phyloP scores from a whole-genome alignment of 2,113 vertebrate species.

The Phylloscopus trochilus region DNA sequence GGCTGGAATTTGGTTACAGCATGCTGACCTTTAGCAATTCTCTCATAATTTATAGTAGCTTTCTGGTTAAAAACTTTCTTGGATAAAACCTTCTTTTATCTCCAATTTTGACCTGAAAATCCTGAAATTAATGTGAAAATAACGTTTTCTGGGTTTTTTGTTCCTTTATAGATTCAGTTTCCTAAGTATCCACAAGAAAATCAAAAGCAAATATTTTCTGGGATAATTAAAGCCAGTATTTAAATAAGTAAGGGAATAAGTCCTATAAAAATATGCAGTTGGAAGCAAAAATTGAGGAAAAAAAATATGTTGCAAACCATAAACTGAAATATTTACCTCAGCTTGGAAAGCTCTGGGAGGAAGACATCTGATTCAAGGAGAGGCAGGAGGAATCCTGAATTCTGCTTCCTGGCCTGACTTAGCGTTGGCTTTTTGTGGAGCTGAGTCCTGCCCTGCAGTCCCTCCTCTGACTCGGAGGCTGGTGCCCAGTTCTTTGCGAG shows the following conservation, averaged over 20 bases:
- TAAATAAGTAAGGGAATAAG: background rate
- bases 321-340: background rate
- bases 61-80: conserved; percentile 21
- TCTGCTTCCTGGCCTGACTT: background rate
- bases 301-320: background rate
- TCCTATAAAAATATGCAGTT: background rate
- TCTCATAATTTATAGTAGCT: background rate
- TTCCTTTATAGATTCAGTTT: background rate
- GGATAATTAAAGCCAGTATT: background rate
- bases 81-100: background rate
- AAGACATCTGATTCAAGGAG: background rate
- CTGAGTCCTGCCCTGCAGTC: background rate
- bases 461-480: rapidly evolving
- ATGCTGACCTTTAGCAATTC: conserved; percentile 28
- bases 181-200: background rate
- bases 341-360: background rate
- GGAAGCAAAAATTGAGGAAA: background rate
- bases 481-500: background rate
- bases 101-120: background rate
- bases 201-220: background rate
- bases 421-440: background rate
- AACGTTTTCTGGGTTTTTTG: background rate
- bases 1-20: conserved; percentile 31
- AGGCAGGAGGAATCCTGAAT: background rate
- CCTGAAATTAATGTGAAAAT: background rate